Evolutionary conservation across 37 sponge, comb jelly and placozoan genomes (phyloP).

Genomic region (Beroe ovata): DNA sequence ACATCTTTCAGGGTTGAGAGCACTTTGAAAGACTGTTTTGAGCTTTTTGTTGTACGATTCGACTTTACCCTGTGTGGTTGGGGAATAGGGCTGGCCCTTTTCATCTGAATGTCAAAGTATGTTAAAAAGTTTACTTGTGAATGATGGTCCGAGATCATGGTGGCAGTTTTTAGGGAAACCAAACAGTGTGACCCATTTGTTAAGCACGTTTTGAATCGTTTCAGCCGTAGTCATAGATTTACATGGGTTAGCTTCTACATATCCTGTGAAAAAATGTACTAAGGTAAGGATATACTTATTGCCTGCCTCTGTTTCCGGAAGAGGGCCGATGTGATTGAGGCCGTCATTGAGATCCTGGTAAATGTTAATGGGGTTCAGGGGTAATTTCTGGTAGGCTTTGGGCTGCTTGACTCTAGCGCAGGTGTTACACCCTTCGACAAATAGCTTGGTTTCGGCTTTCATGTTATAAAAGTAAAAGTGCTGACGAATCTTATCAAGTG

Average conservation of each 20-base stretch:
- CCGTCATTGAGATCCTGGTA: slow-evolving; percentile 2
- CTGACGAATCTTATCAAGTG: background rate
- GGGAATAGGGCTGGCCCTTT: background rate
- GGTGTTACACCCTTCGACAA: background rate
- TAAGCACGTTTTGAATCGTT: background rate
- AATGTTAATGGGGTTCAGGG: slow-evolving; percentile 29
- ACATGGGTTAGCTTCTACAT: background rate
- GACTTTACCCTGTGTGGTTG: background rate
- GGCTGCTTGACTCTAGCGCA: background rate
- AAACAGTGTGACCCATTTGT: background rate
- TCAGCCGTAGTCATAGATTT: background rate
- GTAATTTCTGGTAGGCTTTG: background rate
- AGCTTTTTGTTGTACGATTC: background rate
- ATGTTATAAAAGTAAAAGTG: slow-evolving; percentile 1
- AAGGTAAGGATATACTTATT: slow-evolving; percentile 15
- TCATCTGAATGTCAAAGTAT: background rate
- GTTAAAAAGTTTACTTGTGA: background rate
- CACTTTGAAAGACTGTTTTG: background rate
- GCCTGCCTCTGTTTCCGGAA: background rate
- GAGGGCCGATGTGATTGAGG: background rate
- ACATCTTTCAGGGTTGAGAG: background rate
- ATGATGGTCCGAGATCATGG: background rate
- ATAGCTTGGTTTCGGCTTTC: background rate
- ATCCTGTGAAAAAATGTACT: background rate
- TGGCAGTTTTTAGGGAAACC: background rate